A percentile compares a stretch with the other conserved stretches of the same genome.
Evolutionary conservation across 2,797 vertebrate genomes (phyloP).

Genomic region (Heliangelus exortis): DNA sequence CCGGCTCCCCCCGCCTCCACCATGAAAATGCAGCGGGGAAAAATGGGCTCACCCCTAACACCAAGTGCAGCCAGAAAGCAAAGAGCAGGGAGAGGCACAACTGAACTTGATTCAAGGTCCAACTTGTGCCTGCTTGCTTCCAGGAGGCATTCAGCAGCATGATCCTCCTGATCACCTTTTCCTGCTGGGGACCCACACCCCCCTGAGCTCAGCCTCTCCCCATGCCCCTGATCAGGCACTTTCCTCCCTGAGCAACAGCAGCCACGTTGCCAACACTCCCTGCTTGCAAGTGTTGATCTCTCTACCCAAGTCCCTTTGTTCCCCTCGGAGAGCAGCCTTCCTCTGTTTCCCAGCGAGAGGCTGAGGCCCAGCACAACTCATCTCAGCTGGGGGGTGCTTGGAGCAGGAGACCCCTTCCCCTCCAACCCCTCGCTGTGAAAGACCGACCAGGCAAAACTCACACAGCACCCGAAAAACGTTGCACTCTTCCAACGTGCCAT

Average conservation of each 20-base stretch:
- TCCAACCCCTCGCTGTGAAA: background rate
- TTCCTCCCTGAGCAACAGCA: background rate
- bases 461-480: background rate
- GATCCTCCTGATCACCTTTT: background rate
- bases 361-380: background rate
- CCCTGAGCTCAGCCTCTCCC: background rate
- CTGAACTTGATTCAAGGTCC: background rate
- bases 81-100: background rate
- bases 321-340: background rate
- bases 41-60: background rate
- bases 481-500: accelerated
- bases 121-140: background rate
- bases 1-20: slow-evolving; percentile 12
- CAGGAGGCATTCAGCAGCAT: background rate
- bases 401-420: background rate
- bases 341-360: background rate
- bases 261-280: background rate
- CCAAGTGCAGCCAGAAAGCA: background rate
- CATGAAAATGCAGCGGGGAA: background rate
- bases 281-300: background rate
- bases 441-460: background rate
- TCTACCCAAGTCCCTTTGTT: slow-evolving; percentile 28
- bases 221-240: background rate
- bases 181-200: background rate
- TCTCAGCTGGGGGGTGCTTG: background rate